Conservation (phyloP, 2,888 invertebrate species). For the Rapana venosa region DNA sequence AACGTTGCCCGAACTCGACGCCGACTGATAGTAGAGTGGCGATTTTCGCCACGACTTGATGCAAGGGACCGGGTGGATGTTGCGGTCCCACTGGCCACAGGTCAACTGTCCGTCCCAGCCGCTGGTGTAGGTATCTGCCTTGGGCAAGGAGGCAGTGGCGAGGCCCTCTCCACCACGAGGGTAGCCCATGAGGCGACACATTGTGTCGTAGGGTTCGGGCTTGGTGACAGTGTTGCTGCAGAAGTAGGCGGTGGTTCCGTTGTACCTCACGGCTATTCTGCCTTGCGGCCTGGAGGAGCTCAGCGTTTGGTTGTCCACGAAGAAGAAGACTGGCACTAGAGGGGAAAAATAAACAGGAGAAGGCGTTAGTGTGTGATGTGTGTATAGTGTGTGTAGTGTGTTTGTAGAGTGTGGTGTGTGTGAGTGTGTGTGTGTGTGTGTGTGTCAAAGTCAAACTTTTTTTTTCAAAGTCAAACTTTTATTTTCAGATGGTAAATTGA, state of each 20-base stretch:
- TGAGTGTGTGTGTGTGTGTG: not conserved
- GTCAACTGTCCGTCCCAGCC: not conserved
- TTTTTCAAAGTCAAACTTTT: too few species aligned
- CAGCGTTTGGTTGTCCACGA: not conserved
- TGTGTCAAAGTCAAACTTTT: too few species aligned
- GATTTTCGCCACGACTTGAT: not conserved
- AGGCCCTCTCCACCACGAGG: slow-evolving; percentile 5
- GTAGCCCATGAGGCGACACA: slow-evolving; percentile 25
- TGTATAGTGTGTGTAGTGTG: not conserved
- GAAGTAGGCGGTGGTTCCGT: not conserved
- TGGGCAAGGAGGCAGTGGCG: not conserved
- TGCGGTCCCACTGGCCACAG: slow-evolving; percentile 2
- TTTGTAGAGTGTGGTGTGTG: not conserved
- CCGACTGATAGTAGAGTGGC: not conserved
- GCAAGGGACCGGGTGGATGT: not conserved
- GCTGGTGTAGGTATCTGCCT: not conserved
- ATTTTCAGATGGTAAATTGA: too few species aligned
- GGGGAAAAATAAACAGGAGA: not conserved
- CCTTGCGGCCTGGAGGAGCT: not conserved
- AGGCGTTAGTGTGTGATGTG: not conserved
- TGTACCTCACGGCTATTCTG: slow-evolving; percentile 3
- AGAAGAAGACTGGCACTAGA: not conserved
- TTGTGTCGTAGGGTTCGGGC: not conserved
- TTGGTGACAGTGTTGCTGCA: not conserved
- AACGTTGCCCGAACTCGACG: not conserved